phyloP scores from a whole-genome alignment of 2,113 vertebrate genomes.

The Sander vitreus region DNA sequence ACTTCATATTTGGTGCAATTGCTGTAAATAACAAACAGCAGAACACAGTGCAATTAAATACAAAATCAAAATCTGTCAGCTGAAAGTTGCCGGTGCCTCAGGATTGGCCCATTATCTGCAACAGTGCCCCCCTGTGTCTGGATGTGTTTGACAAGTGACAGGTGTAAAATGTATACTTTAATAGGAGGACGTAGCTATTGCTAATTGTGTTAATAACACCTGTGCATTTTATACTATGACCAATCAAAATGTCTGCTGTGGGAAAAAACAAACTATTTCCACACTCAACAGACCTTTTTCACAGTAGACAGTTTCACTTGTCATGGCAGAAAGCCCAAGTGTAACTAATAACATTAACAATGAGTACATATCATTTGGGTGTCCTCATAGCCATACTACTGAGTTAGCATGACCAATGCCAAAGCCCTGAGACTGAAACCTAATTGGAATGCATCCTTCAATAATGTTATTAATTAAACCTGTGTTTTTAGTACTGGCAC shows the following conservation, averaged over 20 bases:
- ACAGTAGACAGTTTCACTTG: background rate
- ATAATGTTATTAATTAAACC: too few species aligned
- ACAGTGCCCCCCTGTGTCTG: background rate
- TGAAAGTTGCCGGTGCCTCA: background rate
- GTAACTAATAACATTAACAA: background rate
- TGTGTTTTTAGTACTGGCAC: too few species aligned
- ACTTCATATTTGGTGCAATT: background rate
- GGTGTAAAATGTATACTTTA: background rate
- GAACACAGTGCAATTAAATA: background rate
- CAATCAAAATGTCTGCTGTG: background rate
- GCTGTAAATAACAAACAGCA: background rate
- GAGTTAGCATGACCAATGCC: too few species aligned
- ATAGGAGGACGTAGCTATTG: too few species aligned
- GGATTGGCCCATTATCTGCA: background rate
- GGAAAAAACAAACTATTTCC: background rate
- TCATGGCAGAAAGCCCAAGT: background rate
- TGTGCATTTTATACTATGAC: background rate
- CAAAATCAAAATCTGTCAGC: background rate
- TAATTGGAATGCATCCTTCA: too few species aligned
- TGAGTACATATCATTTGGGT: background rate
- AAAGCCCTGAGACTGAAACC: too few species aligned
- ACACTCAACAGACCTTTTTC: background rate
- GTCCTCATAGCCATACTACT: too few species aligned
- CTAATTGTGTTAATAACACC: background rate
- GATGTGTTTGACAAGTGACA: background rate